Evolutionary conservation across 2,888 invertebrate species (phyloP).

Genomic region (Cheilosia variabilis): DNA sequence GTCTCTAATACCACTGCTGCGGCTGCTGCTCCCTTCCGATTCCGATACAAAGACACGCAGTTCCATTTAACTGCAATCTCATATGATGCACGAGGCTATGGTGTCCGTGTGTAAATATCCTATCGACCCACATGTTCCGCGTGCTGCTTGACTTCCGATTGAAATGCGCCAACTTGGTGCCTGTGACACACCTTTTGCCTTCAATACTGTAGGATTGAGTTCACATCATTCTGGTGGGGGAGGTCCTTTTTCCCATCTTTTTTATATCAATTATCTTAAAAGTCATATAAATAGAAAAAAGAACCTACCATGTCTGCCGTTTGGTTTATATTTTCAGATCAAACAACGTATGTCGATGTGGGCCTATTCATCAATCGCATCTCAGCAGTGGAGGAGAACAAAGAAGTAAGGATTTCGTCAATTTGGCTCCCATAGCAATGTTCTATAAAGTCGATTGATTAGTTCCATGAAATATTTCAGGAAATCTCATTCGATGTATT

Average conservation of each 20-base stretch:
- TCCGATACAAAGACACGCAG: slow-evolving; percentile 18
- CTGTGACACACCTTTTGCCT: slow-evolving; percentile 56
- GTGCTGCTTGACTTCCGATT: slow-evolving; percentile 58
- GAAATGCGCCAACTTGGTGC: slow-evolving; percentile 38
- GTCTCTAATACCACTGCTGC: slow-evolving; percentile 31
- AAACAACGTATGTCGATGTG: slow-evolving; percentile 79
- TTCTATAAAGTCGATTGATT: slow-evolving; percentile 57
- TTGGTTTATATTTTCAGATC: slow-evolving; percentile 41
- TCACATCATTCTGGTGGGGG: slow-evolving; percentile 2
- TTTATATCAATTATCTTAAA: slow-evolving; percentile 54
- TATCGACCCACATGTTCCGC: slow-evolving; percentile 13
- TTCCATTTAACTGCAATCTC: slow-evolving; percentile 48
- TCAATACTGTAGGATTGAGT: slow-evolving; percentile 30
- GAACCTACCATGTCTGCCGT: neutral
- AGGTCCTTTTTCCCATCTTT: neutral
- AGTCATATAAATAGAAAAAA: slow-evolving; percentile 34
- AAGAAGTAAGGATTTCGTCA: slow-evolving; percentile 84
- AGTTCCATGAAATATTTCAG: slow-evolving; percentile 81
- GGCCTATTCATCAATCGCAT: slow-evolving; percentile 87
- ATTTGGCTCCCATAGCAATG: slow-evolving; percentile 11
- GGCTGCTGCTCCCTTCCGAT: slow-evolving; percentile 36
- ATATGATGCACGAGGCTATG: slow-evolving; percentile 30
- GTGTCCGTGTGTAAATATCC: slow-evolving; percentile 41
- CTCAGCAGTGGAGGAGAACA: slow-evolving; percentile 87
- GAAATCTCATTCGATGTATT: slow-evolving; percentile 88